Base-by-base conservation (phyloP, 2,797 vertebrate species). In the Gobio occitaniae region DNA sequence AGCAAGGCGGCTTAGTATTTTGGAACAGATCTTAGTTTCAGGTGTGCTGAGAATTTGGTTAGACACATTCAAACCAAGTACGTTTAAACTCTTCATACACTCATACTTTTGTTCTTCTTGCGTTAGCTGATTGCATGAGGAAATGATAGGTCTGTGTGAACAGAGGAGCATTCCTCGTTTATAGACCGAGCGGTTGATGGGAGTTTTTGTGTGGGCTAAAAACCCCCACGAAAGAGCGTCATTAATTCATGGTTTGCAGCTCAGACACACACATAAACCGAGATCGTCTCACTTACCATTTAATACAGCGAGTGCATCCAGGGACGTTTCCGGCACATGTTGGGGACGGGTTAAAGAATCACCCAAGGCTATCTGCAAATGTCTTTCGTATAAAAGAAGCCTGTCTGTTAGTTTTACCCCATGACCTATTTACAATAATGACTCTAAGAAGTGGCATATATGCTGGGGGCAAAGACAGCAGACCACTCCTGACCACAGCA, bases 341-440 rank as follows among this genome's bases (percentile, higher is more conserved):
- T 75, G 76, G 17, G 10, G 80, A 44, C 7, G 48, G 36, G n/a
- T 93, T 91, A 89, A 89, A 92, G 84, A 86, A 86, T 92, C 90
- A 87, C 91, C 90, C 54, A 41, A 84, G 90, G 92, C 91, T 47
- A 50, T 85, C 76, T 74, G 82, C 86, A 88, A 91, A 92, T 87
- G 86, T 90, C 86, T 93, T 90, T 82, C 72, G 65, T 83, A 8
- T 41, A 84, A 91, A 93, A 91, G 91, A 86, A 91, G 87, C 86
- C 87, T 44, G n/a, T 29, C 90, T 84, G 54, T 68, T 89, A 87
- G 90, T 91, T 90, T 78, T 93, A 90, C 93, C 89, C 87, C 92
- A 89, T 94, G 93, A 94, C 93, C 92, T 86, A 91, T 93, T 94
- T 94, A 90, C 91, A 91, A 91, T 88, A 86, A 90, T 85, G 89